Base-by-base conservation (phyloP, 2,113 vertebrate species). In the Aspiorhynchus laticeps region DNA sequence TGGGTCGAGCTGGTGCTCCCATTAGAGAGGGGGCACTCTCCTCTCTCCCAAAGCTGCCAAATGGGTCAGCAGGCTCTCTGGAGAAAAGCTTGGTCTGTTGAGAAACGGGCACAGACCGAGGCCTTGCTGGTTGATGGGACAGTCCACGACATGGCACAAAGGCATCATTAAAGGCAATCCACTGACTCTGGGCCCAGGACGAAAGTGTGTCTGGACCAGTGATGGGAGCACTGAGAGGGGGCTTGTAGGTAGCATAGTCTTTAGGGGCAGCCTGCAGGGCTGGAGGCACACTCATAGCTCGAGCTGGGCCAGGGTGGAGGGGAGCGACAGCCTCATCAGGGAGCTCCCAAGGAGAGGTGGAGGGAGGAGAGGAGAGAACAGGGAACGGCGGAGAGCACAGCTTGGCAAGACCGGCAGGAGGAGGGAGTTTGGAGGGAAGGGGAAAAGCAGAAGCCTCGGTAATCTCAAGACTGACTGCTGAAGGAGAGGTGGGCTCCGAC, bases 91-190 rank as follows among this genome's bases (percentile, higher is more conserved):
- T 93, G 90, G 85, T 26, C 56, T 88, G 65, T 63, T 89, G 90
- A 74, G 89, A 85, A 38, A 88, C 90, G 78, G 89, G 88, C 85
- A 91, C 91, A 48, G 94, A 87, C 87, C 74, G 91, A 15, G 87
- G 88, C 92, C 91, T 94, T 31, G 91, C 91, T 85, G 90, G 89
- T 5, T 93, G 93, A 91, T 93, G 95, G 9, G 89, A 46, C 11
- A 92, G 83, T 71, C 91, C 89, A 76, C 87, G 93, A 83, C 91
- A 65, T 36, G 85, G 90, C 84, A 92, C 87, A 76, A 92, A 92
- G 84, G 93, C 91, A 89, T 96, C 94, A 79, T 92, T 93, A 93
- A 97, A 96, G 88, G 94, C 96, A 82, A 96, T 94, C 95, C 96
- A 96, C 87, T 95, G 95, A 92, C 91, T 96, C 81, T 95, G 95